Base-by-base conservation (phyloP, 2,888 invertebrate genomes). In the Rhabditoides inermis region DNA sequence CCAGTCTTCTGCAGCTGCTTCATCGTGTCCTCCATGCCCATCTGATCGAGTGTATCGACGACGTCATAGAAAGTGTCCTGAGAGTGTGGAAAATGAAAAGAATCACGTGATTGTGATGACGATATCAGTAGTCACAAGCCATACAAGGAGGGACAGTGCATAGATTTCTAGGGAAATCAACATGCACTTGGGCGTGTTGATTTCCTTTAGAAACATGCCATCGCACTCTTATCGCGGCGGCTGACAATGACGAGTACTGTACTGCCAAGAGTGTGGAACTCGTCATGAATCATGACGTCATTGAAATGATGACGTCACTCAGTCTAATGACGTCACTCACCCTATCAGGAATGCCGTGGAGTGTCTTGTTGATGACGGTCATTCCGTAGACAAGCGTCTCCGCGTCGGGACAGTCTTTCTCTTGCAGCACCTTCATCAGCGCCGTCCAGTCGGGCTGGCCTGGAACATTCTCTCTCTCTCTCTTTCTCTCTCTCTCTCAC, bases 61-160 rank as follows among this genome's bases (percentile, higher is more conserved):
- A 98, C 89, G 78, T 98, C 94, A 76, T 94, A 98, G 79, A 92
- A 98, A 23, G 88, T 87, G 77, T 95, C 91, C 79, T 90, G 88
- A 79, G 59, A 26, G 12, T n/a, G 10, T 2, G 23, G 3, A 4
- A 36, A 12, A 36, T 36, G 15, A 36, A 36, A 20, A 18, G 15
- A 20, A 36, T 36, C 20, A 3, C 15, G 40, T 1, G n/a, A n/a
- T n/a, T n/a, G n/a, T n/a, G n/a, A n/a, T n/a, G n/a, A n/a, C n/a
- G n/a, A n/a, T n/a, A n/a, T n/a, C n/a, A n/a, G n/a, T n/a, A n/a
- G n/a, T n/a, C n/a, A n/a, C n/a, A n/a, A n/a, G n/a, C n/a, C n/a
- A n/a, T n/a, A n/a, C n/a, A n/a, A n/a, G n/a, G n/a, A n/a, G n/a
- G n/a, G n/a, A n/a, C n/a, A n/a, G n/a, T n/a, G n/a, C n/a, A n/a